phyloP scores from a whole-genome alignment of 2,888 invertebrate species.

The Spisula subtruncata region DNA sequence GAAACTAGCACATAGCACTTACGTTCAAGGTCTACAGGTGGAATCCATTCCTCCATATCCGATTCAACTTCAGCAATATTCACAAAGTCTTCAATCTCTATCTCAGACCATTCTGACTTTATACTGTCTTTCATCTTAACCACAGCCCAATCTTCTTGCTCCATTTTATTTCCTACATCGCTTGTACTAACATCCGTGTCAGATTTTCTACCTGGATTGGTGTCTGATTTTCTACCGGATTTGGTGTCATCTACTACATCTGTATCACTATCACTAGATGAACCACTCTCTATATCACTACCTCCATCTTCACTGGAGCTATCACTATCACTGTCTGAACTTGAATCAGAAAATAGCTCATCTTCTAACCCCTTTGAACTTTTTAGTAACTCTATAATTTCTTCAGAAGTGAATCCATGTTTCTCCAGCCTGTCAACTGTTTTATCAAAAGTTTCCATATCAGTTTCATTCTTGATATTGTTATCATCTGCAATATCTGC shows the following conservation, averaged over 20 bases:
- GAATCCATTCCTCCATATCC: slow-evolving; percentile 47
- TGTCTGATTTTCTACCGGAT: not conserved
- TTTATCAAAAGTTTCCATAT: slow-evolving; percentile 20
- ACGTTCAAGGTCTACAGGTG: slow-evolving; percentile 66
- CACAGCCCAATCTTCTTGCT: slow-evolving; percentile 37
- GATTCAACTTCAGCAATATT: slow-evolving; percentile 59
- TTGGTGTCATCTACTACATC: not conserved
- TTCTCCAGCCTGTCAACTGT: slow-evolving; percentile 45
- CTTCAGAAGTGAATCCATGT: slow-evolving; percentile 62
- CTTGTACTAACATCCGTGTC: not conserved
- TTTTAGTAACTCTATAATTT: slow-evolving; percentile 59
- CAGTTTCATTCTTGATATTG: not conserved
- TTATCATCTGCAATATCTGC: not conserved
- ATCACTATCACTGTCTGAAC: slow-evolving; percentile 14
- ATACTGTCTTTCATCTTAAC: slow-evolving; percentile 10
- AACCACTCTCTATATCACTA: slow-evolving; percentile 18
- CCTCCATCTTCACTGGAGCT: not conserved
- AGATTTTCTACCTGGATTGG: not conserved
- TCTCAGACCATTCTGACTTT: slow-evolving; percentile 44
- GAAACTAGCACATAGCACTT: no score
- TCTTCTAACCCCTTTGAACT: not conserved
- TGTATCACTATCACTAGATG: slow-evolving; percentile 19
- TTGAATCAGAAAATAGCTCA: not conserved
- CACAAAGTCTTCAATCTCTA: slow-evolving; percentile 65
- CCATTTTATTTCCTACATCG: slow-evolving; percentile 24